Percentiles rank a stretch among this genome's conserved stretches.
Evolutionary conservation across 2,888 invertebrate species (phyloP).

Genomic region (Hecatera dysodea): DNA sequence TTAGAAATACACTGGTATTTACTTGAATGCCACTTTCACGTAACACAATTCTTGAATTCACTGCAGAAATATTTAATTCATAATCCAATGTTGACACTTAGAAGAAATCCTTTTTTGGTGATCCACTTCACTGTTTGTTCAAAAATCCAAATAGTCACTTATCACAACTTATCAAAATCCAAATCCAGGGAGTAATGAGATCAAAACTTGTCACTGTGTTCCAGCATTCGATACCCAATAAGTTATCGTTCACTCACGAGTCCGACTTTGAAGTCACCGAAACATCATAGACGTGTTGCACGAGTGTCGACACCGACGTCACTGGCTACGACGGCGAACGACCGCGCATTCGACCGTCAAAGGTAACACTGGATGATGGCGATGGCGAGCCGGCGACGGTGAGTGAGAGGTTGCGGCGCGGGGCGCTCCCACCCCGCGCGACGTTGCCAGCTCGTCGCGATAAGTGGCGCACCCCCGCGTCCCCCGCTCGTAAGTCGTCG

Average conservation of each 20-base stretch:
- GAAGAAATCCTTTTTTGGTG: constrained; percentile 84
- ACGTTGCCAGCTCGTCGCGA: constrained; percentile 90
- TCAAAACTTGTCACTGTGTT: constrained; percentile 92
- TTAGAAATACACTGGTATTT: constrained; percentile 76
- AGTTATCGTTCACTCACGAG: constrained; percentile 87
- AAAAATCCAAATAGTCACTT: constrained; percentile 85
- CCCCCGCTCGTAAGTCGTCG: constrained; percentile 87
- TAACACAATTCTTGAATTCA: constrained; percentile 74
- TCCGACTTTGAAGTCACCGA: constrained; percentile 89
- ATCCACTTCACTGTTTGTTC: constrained; percentile 87
- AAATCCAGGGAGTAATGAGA: constrained; percentile 84
- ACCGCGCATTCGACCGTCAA: constrained; percentile 90
- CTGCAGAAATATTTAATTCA: constrained; percentile 77
- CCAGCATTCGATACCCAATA: constrained; percentile 92
- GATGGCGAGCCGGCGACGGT: constrained; percentile 90
- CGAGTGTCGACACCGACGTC: constrained; percentile 90
- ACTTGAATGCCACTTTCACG: constrained; percentile 81
- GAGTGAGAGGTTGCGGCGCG: constrained; percentile 91
- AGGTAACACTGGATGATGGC: constrained; percentile 92
- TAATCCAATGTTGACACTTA: constrained; percentile 84
- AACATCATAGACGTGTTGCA: constrained; percentile 90
- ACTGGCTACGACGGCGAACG: constrained; percentile 89
- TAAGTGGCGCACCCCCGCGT: constrained; percentile 91
- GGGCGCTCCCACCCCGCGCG: constrained; percentile 90
- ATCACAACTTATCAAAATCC: constrained; percentile 85